Base-by-base conservation (phyloP, 2,113 vertebrate genomes). In the Micronycteris hirsuta region DNA sequence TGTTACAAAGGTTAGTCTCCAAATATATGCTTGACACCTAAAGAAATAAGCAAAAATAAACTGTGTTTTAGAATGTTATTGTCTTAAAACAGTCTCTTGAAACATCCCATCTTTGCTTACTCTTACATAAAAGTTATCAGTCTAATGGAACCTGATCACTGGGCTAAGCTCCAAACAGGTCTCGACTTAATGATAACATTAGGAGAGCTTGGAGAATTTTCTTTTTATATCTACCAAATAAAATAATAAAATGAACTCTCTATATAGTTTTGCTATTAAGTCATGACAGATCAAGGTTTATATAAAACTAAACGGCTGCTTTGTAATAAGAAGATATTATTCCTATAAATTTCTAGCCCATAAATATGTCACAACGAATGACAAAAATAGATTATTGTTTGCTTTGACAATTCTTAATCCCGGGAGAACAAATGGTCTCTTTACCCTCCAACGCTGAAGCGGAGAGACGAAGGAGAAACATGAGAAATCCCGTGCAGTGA, bases 331-430 rank as follows among this genome's bases (percentile, higher is more conserved):
- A 84, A 89, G 92, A 89, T 95, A 94, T 56, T 93, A 93, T 89
- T 93, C 28, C 28, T 76, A 92, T 92, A 95, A 93, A 92, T 97
- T 77, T 90, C 68, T 73, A 94, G 68, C 82, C 86, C 49, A 93
- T 88, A 97, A 95, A 96, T 94, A 98, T 12, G 96, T 89, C 90
- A 95, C 49, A 94, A 92, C 88, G 94, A 96, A 94, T 86, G 85
- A 96, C 73, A 95, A 97, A 98, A 97, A 97, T 56, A 96, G 94
- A 52, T 77, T 84, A 91, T 13, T 83, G 45, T 95, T 95, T 81
- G 65, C 96, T 96, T 85, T 94, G 88, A 97, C 71, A 92, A 88
- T 88, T 97, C 94, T 96, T 96, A 96, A 97, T 98, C 92, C 76
- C 85, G 43, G 43, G 45, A 95, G 90, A 97, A 96, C 71, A 97